phyloP scores from a whole-genome alignment of 1,140 invertebrate species.

The Caenorhabditis briggsae region DNA sequence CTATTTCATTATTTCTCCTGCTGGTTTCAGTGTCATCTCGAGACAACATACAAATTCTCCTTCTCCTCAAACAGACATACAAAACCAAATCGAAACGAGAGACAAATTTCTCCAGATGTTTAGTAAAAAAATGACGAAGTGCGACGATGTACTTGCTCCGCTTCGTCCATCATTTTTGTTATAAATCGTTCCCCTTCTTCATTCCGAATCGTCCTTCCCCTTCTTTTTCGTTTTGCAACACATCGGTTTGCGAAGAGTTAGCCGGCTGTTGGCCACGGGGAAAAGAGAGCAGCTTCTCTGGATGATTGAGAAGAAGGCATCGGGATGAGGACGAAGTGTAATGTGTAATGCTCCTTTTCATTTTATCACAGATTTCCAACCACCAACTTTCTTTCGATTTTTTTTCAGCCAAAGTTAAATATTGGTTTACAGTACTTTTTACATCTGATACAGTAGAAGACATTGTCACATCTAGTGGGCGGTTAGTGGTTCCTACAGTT shows the following conservation, averaged over 20 bases:
- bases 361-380: slow-evolving; percentile 46
- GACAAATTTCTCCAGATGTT: slow-evolving; percentile 41
- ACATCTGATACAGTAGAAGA: too few relatives aligned
- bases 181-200: slow-evolving; percentile 42
- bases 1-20: background rate
- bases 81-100: slow-evolving; percentile 1
- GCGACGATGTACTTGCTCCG: background rate
- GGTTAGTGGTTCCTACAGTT: too few relatives aligned
- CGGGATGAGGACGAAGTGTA: background rate
- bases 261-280: slow-evolving; percentile 42
- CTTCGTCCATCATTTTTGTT: slow-evolving; percentile 22
- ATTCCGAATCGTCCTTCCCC: background rate
- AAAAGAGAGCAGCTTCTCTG: background rate
- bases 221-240: slow-evolving; percentile 48
- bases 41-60: background rate
- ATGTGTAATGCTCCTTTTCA: slow-evolving; percentile 48
- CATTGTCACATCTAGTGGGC: too few relatives aligned
- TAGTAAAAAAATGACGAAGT: slow-evolving; percentile 50
- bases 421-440: too few relatives aligned
- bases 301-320: slow-evolving; percentile 43
- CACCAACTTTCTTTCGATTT: background rate
- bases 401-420: background rate
- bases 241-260: slow-evolving; percentile 31
- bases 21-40: slow-evolving; percentile 21
- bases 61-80: background rate